A percentile compares a stretch with the other conserved stretches of the same genome.
Conservation (phyloP, 2,888 invertebrate genomes). For the Exephanes ischioxanthus region DNA sequence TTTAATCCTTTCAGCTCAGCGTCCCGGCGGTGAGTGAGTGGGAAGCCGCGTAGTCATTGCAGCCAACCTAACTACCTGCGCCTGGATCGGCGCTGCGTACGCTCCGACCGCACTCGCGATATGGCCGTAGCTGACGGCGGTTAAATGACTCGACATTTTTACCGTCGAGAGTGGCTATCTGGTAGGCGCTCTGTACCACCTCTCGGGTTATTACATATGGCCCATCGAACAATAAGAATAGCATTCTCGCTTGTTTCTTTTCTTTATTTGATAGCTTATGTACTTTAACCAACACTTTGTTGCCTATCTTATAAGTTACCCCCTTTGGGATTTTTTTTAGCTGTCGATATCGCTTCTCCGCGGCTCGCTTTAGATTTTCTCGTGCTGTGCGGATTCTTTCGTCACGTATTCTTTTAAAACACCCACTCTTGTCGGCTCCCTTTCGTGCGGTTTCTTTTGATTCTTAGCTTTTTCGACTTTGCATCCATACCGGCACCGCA, state of each 20-base stretch:
- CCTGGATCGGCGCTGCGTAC: neutral
- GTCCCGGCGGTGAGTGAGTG: no score
- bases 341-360: neutral
- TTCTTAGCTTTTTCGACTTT: neutral
- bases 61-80: no score
- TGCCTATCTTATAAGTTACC: neutral
- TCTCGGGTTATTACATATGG: neutral
- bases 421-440: neutral
- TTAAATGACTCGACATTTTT: neutral
- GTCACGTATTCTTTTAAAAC: neutral
- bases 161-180: neutral
- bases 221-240: conserved; percentile 3
- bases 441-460: neutral
- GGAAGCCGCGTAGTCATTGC: no score
- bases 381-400: neutral
- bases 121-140: conserved; percentile 17
- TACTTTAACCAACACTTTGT: conserved; percentile 18
- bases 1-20: no score
- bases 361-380: neutral
- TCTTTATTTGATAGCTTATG: conserved; percentile 20
- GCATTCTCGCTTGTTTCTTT: conserved; percentile 7
- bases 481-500: neutral
- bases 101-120: neutral
- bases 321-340: neutral
- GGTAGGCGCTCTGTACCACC: neutral